A percentile compares a stretch with the other conserved stretches of the same genome.
Conservation (phyloP, 2,113 vertebrate genomes). For the Mesoclemmys tuberculata region DNA sequence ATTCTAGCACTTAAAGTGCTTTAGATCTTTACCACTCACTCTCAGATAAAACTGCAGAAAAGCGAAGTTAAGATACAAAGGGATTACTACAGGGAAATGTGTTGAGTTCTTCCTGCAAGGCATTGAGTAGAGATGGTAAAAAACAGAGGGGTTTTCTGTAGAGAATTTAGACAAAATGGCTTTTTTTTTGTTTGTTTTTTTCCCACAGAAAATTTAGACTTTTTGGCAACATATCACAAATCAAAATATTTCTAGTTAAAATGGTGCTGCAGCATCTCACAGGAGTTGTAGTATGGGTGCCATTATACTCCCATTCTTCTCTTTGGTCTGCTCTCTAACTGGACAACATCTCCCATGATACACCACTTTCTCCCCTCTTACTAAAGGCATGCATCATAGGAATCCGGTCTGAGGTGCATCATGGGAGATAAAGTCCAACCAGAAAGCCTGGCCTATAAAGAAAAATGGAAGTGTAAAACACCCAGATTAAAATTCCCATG, state of each 20-base stretch:
- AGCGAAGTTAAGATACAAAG: background rate
- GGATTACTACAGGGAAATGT: background rate
- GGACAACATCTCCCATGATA: background rate
- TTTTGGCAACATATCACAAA: background rate
- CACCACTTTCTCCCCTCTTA: background rate
- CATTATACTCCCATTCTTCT: background rate
- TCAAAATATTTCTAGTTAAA: background rate
- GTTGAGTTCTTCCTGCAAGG: background rate
- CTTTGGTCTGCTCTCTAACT: background rate
- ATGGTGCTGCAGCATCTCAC: background rate
- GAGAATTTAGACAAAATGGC: background rate
- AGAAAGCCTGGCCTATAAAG: background rate
- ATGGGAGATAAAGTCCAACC: background rate
- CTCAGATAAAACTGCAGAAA: slow-evolving; percentile 9
- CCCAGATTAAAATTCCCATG: background rate
- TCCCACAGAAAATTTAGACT: background rate
- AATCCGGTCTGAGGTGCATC: background rate
- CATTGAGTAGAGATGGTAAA: background rate
- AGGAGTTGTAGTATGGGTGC: background rate
- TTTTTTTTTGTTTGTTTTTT: background rate
- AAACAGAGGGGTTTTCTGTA: background rate
- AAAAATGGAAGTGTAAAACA: background rate
- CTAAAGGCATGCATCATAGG: background rate
- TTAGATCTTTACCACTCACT: slow-evolving; percentile 10
- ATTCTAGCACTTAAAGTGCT: background rate